These are phyloP conservation scores for Nyctalus aviator DNA, from an alignment of 2,797 vertebrate species.

Conservation along the genomic window DNA sequence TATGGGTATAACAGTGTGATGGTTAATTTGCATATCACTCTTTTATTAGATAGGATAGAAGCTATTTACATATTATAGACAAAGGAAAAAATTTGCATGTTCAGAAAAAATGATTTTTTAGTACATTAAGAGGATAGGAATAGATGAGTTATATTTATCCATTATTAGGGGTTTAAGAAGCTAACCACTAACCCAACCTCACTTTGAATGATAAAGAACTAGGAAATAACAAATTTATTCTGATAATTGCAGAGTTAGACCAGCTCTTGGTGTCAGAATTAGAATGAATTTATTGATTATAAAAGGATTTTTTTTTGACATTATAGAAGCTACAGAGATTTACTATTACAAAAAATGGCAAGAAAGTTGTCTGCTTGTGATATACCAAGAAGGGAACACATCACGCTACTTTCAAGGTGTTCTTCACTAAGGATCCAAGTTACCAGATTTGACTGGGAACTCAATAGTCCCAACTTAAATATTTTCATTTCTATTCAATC, in stretches of 20 bases:
- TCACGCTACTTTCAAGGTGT: background rate
- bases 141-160: background rate
- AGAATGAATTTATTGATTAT: background rate
- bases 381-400: background rate
- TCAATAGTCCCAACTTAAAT: background rate
- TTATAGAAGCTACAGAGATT: background rate
- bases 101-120: background rate
- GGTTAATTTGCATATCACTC: too few relatives aligned
- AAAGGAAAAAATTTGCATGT: background rate
- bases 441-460: background rate
- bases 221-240: background rate
- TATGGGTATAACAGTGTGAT: too few relatives aligned
- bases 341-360: background rate
- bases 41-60: background rate
- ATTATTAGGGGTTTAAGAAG: background rate
- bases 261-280: background rate
- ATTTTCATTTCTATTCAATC: constrained; percentile 35
- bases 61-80: constrained; percentile 23
- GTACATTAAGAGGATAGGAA: background rate
- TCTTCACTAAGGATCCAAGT: constrained; percentile 34
- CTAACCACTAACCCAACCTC: background rate
- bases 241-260: background rate
- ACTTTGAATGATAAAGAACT: background rate
- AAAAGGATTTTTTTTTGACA: background rate
- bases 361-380: background rate